Evolutionary conservation across 2,113 vertebrate species (phyloP).

Genomic region (Notarius quadriscutis): DNA sequence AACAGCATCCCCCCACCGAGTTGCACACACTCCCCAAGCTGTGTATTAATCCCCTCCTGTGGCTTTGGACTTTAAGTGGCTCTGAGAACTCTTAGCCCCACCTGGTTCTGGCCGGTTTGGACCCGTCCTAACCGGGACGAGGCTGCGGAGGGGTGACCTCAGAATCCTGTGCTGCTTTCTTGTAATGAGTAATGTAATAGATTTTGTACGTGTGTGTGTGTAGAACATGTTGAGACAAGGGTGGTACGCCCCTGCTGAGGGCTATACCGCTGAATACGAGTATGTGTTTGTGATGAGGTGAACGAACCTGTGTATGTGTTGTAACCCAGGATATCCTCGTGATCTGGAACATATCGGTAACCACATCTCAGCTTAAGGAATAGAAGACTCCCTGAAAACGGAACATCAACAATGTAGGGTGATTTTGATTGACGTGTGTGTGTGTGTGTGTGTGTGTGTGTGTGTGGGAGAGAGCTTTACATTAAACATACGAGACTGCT

Average conservation of each 20-base stretch:
- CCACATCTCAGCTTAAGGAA: not conserved
- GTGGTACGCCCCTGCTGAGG: not conserved
- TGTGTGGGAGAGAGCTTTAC: not conserved
- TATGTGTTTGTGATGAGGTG: not conserved
- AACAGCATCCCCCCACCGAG: not conserved
- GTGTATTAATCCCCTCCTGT: conserved; percentile 47
- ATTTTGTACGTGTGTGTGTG: not conserved
- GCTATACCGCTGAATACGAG: not conserved
- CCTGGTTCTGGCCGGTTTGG: conserved; percentile 25
- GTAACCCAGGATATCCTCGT: not conserved
- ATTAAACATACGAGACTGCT: not conserved
- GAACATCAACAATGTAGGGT: not conserved
- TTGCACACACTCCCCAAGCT: not conserved
- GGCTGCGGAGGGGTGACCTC: conserved; percentile 34
- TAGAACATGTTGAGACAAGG: not conserved
- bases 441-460: not conserved
- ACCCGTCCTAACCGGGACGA: not conserved
- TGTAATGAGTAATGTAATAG: not conserved
- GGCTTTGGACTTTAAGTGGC: conserved; percentile 44
- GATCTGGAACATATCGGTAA: not conserved
- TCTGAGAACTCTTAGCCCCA: conserved; percentile 8
- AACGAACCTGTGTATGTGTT: not conserved
- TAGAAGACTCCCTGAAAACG: not conserved
- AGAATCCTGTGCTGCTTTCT: not conserved
- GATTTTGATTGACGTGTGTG: not conserved